Base-by-base conservation (phyloP, 2,113 vertebrate species). In the Cynoglossus semilaevis region DNA sequence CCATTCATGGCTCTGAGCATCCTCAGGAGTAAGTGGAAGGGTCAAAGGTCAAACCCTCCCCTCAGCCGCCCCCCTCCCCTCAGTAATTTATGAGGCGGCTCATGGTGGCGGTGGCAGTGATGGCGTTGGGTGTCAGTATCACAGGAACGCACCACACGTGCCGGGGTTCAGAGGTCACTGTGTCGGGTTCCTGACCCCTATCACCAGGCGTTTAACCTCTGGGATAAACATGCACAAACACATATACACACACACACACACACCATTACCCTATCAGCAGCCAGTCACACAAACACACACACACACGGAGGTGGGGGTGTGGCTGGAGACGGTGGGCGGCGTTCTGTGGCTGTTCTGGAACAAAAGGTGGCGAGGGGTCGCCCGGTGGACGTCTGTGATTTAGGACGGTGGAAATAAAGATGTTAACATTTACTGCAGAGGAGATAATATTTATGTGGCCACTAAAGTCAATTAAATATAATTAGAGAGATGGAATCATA, bases 161-260 rank as follows among this genome's bases (percentile, higher is more conserved):
- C 89, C 51, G 51, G 90, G 94, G 94, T 94, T n/a, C 93, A 91
- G 85, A 90, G 90, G 94, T 93, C 94, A 92, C 92, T 89, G 92
- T 93, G 92, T 94, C 89, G 87, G 88, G 93, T 93, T 94, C 87
- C 70, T 77, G 92, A 95, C 93, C 93, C 92, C 91, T 70, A 90
- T 93, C 91, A 92, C 92, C 89, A 81, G 93, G 88, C 91, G 89
- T 94, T 96, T 95, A 93, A 97, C 94, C 94, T 92, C 91, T 90
- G 89, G 94, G 93, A 94, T 94, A 95, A 96, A 95, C 79, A 93
- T 7, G 41, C 34, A 36, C 15, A 9, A 53, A 47, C 43, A 11
- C 46, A n/a, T n/a, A n/a, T n/a, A n/a, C n/a, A n/a, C 92, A 92
- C 93, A 3, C 36, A 37, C 37, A 38, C 90, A 38, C 51, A 51